Conservation (phyloP, 2,113 vertebrate genomes). For the Chionodraco myersi region DNA sequence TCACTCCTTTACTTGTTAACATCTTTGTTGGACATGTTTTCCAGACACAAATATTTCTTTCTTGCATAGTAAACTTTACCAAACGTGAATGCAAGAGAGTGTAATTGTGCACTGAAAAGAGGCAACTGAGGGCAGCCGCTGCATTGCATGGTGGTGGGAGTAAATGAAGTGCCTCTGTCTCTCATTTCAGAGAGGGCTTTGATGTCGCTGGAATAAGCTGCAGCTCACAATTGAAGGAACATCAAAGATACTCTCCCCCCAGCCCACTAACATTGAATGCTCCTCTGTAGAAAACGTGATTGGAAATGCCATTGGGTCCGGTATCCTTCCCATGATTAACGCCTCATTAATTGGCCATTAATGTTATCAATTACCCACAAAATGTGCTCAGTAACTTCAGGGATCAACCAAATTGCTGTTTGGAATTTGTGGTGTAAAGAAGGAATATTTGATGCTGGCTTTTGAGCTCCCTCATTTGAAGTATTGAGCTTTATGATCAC, state of each 20-base stretch:
- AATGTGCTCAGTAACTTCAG: conserved; percentile 35
- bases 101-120: conserved; percentile 37
- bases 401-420: conserved; percentile 22
- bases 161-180: conserved; percentile 57
- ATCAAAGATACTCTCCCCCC: conserved; percentile 62
- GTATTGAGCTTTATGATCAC: conserved; percentile 30
- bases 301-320: conserved; percentile 28
- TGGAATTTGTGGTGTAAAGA: conserved; percentile 33
- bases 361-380: conserved; percentile 57
- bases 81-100: conserved; percentile 1
- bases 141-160: too few species aligned
- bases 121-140: conserved; percentile 39
- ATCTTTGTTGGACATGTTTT: conserved; percentile 10
- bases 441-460: conserved; percentile 46
- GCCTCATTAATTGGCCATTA: conserved; percentile 54
- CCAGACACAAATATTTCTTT: neutral
- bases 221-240: conserved; percentile 62
- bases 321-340: conserved; percentile 56
- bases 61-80: conserved; percentile 1
- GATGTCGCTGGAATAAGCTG: conserved; percentile 69
- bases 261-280: conserved; percentile 21
- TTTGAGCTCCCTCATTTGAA: conserved; percentile 30
- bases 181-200: conserved; percentile 67
- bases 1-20: neutral
- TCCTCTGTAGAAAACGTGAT: conserved; percentile 37